Percentiles rank a stretch among this genome's conserved stretches.
These are phyloP conservation scores for Heliconius hortense DNA, from an alignment of 2,888 invertebrate species.

Conservation along the genomic window DNA sequence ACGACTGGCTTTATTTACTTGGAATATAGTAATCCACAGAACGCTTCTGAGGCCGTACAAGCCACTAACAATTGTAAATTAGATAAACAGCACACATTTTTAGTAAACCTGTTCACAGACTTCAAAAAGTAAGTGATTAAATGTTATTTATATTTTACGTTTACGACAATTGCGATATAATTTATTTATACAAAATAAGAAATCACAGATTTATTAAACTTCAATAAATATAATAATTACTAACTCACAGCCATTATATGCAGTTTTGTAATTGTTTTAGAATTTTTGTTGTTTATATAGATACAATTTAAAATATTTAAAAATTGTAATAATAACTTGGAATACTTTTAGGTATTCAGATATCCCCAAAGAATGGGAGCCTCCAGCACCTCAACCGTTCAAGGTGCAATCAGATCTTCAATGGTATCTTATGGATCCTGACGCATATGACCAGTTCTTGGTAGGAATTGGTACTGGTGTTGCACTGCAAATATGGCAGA, in stretches of 20 bases:
- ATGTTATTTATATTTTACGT: neutral
- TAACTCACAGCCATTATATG: too few species aligned
- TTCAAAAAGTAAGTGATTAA: slow-evolving; percentile 90
- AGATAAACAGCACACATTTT: slow-evolving; percentile 97
- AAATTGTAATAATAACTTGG: neutral
- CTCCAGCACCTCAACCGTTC: slow-evolving; percentile 93
- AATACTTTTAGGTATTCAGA: slow-evolving; percentile 85
- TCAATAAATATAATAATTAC: too few species aligned
- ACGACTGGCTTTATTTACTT: slow-evolving; percentile 97
- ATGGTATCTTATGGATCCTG: slow-evolving; percentile 95
- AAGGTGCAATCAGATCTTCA: slow-evolving; percentile 96
- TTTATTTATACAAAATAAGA: neutral
- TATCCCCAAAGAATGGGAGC: slow-evolving; percentile 96
- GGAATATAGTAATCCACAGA: slow-evolving; percentile 91
- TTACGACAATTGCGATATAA: neutral
- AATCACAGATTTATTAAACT: neutral
- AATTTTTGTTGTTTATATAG: too few species aligned
- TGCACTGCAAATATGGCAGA: slow-evolving; percentile 93
- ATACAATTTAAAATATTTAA: neutral
- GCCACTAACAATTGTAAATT: slow-evolving; percentile 95
- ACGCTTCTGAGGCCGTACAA: slow-evolving; percentile 94
- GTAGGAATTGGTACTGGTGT: slow-evolving; percentile 92
- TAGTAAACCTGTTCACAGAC: slow-evolving; percentile 96
- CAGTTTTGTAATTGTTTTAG: too few species aligned
- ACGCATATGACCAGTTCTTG: slow-evolving; percentile 97